phyloP scores from a whole-genome alignment of 1,140 invertebrate species.

The Eurosta solidaginis region DNA sequence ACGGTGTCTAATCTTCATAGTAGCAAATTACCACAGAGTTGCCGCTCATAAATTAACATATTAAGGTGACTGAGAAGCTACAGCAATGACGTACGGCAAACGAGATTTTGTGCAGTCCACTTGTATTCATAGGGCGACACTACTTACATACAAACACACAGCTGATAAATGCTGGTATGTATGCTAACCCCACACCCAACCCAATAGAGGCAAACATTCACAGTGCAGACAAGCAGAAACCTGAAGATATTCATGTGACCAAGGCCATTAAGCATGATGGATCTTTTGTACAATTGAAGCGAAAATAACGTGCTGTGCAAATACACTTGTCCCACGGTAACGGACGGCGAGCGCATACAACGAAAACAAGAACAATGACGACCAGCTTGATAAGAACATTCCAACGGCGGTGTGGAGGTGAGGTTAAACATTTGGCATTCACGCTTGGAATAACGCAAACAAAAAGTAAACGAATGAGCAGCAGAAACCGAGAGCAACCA shows the following conservation, averaged over 20 bases:
- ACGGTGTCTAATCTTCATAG: background rate
- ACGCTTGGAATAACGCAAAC: constrained; percentile 14
- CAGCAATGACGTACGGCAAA: background rate
- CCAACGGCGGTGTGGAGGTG: background rate
- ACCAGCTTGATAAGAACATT: background rate
- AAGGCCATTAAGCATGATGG: constrained; percentile 30
- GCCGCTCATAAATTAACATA: constrained; percentile 31
- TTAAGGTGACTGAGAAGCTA: constrained; percentile 1
- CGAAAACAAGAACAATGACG: background rate
- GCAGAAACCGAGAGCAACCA: background rate
- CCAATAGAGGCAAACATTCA: background rate
- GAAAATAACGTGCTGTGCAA: background rate
- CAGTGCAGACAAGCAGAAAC: constrained; percentile 27
- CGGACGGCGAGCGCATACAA: background rate
- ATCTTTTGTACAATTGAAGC: constrained; percentile 21
- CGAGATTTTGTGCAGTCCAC: background rate
- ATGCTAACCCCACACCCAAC: background rate
- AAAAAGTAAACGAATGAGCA: background rate
- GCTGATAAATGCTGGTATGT: background rate
- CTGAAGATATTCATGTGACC: constrained; percentile 30
- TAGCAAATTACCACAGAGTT: constrained; percentile 10
- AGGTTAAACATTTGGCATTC: background rate
- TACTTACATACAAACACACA: background rate
- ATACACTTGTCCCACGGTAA: background rate
- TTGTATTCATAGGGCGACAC: no score